Percentiles rank a stretch among this genome's conserved stretches.
phyloP scores from a whole-genome alignment of 2,797 vertebrate genomes.

The Silurus aristotelis region DNA sequence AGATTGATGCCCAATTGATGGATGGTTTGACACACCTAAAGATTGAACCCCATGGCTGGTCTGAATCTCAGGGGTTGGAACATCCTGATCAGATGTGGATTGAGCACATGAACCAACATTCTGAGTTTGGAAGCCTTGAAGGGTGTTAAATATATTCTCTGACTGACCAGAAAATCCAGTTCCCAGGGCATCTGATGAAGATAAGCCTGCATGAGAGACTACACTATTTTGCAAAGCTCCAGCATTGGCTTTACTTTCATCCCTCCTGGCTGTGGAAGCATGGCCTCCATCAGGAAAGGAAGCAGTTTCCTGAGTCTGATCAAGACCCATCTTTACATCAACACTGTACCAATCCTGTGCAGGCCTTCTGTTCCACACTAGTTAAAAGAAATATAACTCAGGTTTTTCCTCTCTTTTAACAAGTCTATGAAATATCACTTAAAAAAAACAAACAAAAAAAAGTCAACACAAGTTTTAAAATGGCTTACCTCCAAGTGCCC shows the following conservation, averaged over 20 bases:
- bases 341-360: neutral
- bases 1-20: too few relatives aligned
- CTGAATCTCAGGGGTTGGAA: neutral
- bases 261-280: neutral
- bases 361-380: neutral
- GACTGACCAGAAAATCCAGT: neutral
- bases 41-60: neutral
- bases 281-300: neutral
- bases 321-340: neutral
- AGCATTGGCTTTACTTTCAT: neutral
- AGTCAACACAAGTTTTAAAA: neutral
- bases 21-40: neutral
- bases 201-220: neutral
- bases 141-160: neutral
- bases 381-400: too few relatives aligned
- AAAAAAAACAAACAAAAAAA: too few relatives aligned
- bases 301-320: neutral
- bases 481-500: neutral
- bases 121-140: neutral
- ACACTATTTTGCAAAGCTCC: neutral
- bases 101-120: neutral
- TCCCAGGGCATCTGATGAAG: neutral
- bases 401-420: neutral
- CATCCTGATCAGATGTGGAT: neutral
- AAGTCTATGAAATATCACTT: neutral